A percentile compares a stretch with the other conserved stretches of the same genome.
phyloP scores from a whole-genome alignment of 2,797 vertebrate species.

The Kryptopterus vitreolus region DNA sequence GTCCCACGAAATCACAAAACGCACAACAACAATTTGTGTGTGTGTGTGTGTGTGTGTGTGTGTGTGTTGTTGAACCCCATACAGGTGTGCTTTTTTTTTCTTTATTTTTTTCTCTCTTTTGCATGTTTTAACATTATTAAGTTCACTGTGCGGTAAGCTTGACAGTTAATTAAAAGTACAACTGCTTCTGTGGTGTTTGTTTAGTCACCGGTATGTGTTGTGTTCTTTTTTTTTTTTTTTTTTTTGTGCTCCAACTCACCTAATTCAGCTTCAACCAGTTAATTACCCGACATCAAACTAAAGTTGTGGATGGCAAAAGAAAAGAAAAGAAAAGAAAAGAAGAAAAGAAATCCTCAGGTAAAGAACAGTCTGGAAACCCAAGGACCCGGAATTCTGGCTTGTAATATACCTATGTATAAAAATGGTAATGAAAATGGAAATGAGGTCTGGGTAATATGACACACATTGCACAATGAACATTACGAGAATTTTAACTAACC shows the following conservation, averaged over 20 bases:
- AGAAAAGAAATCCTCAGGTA: neutral
- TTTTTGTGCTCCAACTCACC: neutral
- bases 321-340: neutral
- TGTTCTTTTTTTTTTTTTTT: neutral
- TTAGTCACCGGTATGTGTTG: neutral
- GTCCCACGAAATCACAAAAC: constrained; percentile 2
- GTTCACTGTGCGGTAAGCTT: neutral
- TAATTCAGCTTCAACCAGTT: constrained; percentile 1
- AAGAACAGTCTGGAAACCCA: neutral
- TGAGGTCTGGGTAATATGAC: neutral
- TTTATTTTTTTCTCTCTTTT: neutral
- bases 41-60: neutral
- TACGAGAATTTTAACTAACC: neutral
- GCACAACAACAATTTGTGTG: neutral
- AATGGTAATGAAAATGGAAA: neutral
- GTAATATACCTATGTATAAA: neutral
- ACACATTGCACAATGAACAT: neutral
- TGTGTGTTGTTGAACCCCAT: neutral
- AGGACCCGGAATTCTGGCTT: neutral
- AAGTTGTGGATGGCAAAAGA: neutral
- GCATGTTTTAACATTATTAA: constrained; percentile 30
- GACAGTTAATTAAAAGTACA: constrained; percentile 37
- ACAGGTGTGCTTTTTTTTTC: neutral
- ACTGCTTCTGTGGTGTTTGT: constrained; percentile 18
- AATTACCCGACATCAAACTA: constrained; percentile 10